A percentile compares a stretch with the other conserved stretches of the same genome.
These are phyloP conservation scores for Drosophila nasuta DNA, from an alignment of 1,140 invertebrate species.

Conservation along the genomic window DNA sequence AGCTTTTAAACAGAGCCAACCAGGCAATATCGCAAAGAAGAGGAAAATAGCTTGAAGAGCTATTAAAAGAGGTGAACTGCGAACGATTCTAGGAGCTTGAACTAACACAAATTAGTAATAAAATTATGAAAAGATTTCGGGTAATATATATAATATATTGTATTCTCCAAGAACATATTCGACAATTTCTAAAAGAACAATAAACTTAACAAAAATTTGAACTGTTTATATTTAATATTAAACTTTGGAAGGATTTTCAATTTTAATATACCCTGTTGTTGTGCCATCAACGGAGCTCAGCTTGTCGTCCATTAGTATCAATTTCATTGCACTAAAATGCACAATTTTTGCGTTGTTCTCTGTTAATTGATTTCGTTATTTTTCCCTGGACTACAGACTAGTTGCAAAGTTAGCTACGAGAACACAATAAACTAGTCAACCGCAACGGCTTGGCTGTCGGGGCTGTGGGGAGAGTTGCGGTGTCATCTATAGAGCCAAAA, in stretches of 20 bases:
- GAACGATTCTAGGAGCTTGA: no score
- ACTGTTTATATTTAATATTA: background rate
- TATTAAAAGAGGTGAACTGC: no score
- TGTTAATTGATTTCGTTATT: slow-evolving; percentile 66
- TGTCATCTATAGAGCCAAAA: slow-evolving; percentile 30
- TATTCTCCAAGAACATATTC: no score
- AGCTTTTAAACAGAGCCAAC: background rate
- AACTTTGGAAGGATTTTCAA: background rate
- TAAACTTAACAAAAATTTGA: no score
- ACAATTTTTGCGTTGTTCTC: slow-evolving; percentile 11
- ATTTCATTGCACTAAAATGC: slow-evolving; percentile 29
- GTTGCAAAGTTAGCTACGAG: slow-evolving; percentile 10
- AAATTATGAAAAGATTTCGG: no score
- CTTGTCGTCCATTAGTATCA: slow-evolving; percentile 34
- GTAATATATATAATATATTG: no score
- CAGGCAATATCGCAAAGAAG: background rate
- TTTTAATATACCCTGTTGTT: background rate
- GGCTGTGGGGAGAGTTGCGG: slow-evolving; percentile 8
- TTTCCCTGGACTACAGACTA: background rate
- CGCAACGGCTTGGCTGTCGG: slow-evolving; percentile 38
- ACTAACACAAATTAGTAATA: no score
- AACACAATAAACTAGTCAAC: slow-evolving; percentile 66
- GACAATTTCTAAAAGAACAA: no score
- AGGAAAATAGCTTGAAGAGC: no score
- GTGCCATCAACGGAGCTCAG: background rate